phyloP scores from a whole-genome alignment of 64 coral and sea anemone genomes.

The Actinia equina region DNA sequence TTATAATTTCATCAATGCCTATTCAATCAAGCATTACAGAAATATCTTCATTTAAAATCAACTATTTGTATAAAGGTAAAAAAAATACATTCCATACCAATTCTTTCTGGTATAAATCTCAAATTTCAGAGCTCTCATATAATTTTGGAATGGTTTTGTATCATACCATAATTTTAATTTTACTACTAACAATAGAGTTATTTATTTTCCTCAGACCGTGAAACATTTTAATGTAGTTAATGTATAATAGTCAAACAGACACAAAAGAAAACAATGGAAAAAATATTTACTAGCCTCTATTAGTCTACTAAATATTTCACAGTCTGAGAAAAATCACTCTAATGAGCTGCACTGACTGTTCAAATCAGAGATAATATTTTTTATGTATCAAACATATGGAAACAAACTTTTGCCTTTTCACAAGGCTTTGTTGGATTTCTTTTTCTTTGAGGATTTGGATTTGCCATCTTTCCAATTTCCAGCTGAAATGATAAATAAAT shows the following conservation, averaged over 20 bases:
- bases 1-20: neutral
- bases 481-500: neutral
- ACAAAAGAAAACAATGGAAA: too few relatives aligned
- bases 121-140: neutral
- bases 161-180: neutral
- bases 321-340: too few relatives aligned
- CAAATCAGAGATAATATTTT: neutral
- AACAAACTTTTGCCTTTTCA: neutral
- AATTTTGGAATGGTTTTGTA: neutral
- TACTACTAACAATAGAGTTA: neutral
- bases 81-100: neutral
- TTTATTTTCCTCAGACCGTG: too few relatives aligned
- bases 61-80: neutral
- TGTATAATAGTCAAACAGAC: too few relatives aligned
- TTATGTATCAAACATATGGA: neutral
- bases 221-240: too few relatives aligned
- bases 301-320: too few relatives aligned
- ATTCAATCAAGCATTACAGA: neutral
- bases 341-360: neutral
- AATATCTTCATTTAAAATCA: neutral
- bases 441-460: constrained; percentile 21
- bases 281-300: too few relatives aligned
- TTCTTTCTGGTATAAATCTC: neutral
- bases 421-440: neutral
- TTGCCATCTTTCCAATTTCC: constrained; percentile 7